Conservation (phyloP, 2,888 invertebrate species). For the Rhamnusium bicolor region DNA sequence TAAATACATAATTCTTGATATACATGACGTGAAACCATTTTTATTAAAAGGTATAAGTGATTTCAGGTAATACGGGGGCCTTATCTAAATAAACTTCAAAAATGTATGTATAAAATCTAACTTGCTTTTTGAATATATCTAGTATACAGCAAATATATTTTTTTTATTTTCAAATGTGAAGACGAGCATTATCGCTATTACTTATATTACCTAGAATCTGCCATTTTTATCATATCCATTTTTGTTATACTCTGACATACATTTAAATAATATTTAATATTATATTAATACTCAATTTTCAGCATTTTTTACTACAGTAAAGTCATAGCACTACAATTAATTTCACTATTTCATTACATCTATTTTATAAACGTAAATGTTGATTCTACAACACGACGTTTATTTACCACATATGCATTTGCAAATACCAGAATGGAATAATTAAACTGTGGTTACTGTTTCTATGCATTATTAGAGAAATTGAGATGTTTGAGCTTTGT, state of each 20-base stretch:
- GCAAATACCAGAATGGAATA: background rate
- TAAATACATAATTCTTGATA: conserved; percentile 19
- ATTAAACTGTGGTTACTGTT: conserved; percentile 10
- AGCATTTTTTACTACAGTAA: no score
- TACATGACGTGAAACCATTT: background rate
- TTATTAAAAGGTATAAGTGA: background rate
- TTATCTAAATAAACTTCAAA: background rate
- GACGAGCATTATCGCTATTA: no score
- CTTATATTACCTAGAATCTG: no score
- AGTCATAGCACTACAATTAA: no score
- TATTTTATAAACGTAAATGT: conserved; percentile 39
- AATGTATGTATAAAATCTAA: no score
- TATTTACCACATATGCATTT: background rate
- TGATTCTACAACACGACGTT: conserved; percentile 23
- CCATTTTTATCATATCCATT: no score
- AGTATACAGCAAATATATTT: no score
- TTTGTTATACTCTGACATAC: no score
- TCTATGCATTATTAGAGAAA: background rate
- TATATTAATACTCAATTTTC: no score
- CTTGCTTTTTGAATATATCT: no score
- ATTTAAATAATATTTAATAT: no score
- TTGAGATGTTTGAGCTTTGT: conserved; percentile 3
- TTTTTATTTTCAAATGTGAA: no score
- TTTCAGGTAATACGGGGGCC: background rate
- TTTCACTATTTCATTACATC: conserved; percentile 35